These are phyloP conservation scores for Microctonus hyperodae DNA, from an alignment of 2,888 invertebrate genomes.

Conservation along the genomic window DNA sequence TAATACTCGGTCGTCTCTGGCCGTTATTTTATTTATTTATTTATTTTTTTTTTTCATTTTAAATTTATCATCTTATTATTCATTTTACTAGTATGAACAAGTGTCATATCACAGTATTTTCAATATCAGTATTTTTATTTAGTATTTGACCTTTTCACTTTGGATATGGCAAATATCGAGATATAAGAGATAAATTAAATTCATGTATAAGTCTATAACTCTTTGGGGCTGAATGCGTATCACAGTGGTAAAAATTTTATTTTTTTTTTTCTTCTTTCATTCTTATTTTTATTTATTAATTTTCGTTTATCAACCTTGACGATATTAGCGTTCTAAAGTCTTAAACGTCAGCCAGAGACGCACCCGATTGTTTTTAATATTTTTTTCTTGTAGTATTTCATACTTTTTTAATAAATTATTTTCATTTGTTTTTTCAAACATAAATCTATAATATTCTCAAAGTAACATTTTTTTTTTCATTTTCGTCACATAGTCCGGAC, in stretches of 20 bases:
- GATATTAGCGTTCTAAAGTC: slow-evolving; percentile 9
- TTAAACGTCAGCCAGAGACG: slow-evolving; percentile 17
- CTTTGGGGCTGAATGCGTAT: slow-evolving; percentile 63
- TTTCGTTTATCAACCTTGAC: slow-evolving; percentile 19
- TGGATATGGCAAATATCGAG: slow-evolving; percentile 61
- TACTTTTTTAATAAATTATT: neutral
- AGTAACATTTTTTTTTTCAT: neutral
- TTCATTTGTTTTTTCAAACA: neutral
- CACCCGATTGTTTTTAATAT: slow-evolving; percentile 1
- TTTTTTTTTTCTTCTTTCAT: too few species aligned
- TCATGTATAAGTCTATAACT: slow-evolving; percentile 60
- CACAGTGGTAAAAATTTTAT: slow-evolving; percentile 57
- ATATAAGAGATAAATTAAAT: slow-evolving; percentile 59
- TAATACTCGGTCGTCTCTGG: slow-evolving; percentile 18
- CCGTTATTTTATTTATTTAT: slow-evolving; percentile 25
- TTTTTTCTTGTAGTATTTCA: slow-evolving; percentile 7
- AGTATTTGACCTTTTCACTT: slow-evolving; percentile 51
- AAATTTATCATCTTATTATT: slow-evolving; percentile 42
- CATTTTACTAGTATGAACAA: slow-evolving; percentile 56
- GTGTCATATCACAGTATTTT: slow-evolving; percentile 61
- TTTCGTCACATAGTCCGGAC: neutral
- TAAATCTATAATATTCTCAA: slow-evolving; percentile 2
- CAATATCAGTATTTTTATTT: slow-evolving; percentile 53
- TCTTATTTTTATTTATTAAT: too few species aligned
- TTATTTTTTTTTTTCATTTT: slow-evolving; percentile 32